Conservation (phyloP, 1,140 invertebrate species). For the Saccostrea echinata region DNA sequence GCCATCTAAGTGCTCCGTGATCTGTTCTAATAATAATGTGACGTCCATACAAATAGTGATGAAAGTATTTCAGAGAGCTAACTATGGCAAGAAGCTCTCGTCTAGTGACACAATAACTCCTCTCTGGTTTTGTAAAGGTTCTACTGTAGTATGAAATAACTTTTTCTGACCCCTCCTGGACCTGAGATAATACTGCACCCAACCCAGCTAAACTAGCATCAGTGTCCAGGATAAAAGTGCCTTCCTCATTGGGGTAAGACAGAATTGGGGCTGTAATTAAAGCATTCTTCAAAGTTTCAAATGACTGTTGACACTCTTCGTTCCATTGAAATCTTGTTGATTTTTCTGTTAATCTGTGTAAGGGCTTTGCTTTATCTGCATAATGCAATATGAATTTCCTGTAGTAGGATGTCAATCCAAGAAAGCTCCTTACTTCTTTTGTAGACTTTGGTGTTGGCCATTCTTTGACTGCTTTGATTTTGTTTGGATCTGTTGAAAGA, state of each 20-base stretch:
- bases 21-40: constrained; percentile 44
- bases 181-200: constrained; percentile 47
- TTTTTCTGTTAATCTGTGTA: constrained; percentile 57
- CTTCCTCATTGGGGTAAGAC: constrained; percentile 40
- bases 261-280: constrained; percentile 59
- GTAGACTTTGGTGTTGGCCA: constrained; percentile 45
- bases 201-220: constrained; percentile 44
- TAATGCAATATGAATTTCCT: constrained; percentile 50
- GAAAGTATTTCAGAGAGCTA: constrained; percentile 43
- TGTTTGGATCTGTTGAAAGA: constrained; percentile 46
- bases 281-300: not conserved
- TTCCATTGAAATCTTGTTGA: constrained; percentile 58
- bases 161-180: constrained; percentile 47
- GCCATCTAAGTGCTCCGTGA: constrained; percentile 47
- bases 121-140: constrained; percentile 45
- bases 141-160: constrained; percentile 48
- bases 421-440: constrained; percentile 52
- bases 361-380: constrained; percentile 55
- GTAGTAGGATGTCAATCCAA: constrained; percentile 55
- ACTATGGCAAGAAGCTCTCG: constrained; percentile 52
- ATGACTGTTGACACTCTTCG: constrained; percentile 37
- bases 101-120: constrained; percentile 56
- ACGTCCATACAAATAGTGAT: constrained; percentile 38
- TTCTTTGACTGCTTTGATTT: constrained; percentile 41
- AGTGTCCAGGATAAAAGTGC: constrained; percentile 42